phyloP scores from a whole-genome alignment of 2,113 vertebrate genomes.

The Hemiscyllium ocellatum region DNA sequence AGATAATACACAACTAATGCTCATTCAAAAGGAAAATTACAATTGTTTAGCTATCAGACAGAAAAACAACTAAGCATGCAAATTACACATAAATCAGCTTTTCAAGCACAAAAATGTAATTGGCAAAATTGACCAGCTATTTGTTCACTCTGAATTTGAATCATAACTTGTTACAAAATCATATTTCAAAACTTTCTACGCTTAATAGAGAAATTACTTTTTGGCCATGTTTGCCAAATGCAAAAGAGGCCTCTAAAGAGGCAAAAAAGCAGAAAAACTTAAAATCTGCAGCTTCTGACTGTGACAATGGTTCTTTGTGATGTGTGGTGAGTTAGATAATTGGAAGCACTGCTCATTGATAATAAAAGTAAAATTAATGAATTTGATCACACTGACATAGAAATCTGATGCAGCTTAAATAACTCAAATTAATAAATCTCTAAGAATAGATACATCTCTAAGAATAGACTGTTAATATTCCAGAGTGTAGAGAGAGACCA shows the following conservation, averaged over 20 bases:
- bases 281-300: background rate
- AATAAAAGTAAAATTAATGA: background rate
- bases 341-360: background rate
- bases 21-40: background rate
- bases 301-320: background rate
- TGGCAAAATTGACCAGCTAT: background rate
- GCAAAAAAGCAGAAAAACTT: background rate
- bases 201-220: background rate
- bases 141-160: background rate
- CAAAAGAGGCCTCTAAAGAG: background rate
- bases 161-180: background rate
- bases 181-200: background rate
- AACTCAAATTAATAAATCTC: background rate
- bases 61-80: background rate
- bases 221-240: background rate
- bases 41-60: background rate
- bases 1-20: background rate
- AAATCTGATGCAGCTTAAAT: background rate
- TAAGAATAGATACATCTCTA: background rate
- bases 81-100: background rate
- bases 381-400: background rate
- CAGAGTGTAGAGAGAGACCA: background rate
- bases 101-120: background rate
- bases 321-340: background rate
- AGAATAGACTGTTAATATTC: background rate